These are phyloP conservation scores for Montipora cactus DNA, from an alignment of 64 coral and sea anemone genomes.

Conservation along the genomic window DNA sequence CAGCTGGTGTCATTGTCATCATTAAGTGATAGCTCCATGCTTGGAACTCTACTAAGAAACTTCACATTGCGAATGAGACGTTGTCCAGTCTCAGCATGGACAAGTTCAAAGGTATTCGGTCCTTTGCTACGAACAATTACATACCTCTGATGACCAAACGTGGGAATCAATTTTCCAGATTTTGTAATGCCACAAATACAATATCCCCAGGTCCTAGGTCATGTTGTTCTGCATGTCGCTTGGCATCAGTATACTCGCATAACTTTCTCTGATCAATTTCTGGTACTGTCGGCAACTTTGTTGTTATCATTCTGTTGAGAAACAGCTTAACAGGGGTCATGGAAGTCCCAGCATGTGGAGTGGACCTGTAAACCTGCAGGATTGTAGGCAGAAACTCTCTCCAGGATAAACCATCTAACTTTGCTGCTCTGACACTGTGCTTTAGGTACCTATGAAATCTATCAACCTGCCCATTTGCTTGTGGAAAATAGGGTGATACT, in stretches of 20 bases:
- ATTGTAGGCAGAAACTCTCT: too few relatives aligned
- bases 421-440: too few relatives aligned
- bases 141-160: constrained; percentile 34
- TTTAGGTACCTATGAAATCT: too few relatives aligned
- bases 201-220: constrained; percentile 24
- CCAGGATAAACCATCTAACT: too few relatives aligned
- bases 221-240: constrained; percentile 4
- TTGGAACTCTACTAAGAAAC: constrained; percentile 46
- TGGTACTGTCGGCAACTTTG: too few relatives aligned
- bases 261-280: background rate
- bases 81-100: constrained; percentile 51
- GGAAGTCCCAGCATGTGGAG: too few relatives aligned
- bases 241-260: constrained; percentile 17
- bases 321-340: too few relatives aligned
- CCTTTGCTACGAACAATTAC: constrained; percentile 46
- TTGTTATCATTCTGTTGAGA: too few relatives aligned
- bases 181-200: constrained; percentile 58
- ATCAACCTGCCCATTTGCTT: background rate
- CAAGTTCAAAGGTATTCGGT: constrained; percentile 47
- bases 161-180: constrained; percentile 39
- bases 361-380: too few relatives aligned
- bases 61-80: constrained; percentile 47
- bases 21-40: background rate
- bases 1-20: constrained; percentile 3
- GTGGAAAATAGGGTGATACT: constrained; percentile 10